Percentiles rank a stretch among this genome's conserved stretches.
Evolutionary conservation across 1,140 invertebrate species (phyloP).

Genomic region (Oreohelix idahoensis): DNA sequence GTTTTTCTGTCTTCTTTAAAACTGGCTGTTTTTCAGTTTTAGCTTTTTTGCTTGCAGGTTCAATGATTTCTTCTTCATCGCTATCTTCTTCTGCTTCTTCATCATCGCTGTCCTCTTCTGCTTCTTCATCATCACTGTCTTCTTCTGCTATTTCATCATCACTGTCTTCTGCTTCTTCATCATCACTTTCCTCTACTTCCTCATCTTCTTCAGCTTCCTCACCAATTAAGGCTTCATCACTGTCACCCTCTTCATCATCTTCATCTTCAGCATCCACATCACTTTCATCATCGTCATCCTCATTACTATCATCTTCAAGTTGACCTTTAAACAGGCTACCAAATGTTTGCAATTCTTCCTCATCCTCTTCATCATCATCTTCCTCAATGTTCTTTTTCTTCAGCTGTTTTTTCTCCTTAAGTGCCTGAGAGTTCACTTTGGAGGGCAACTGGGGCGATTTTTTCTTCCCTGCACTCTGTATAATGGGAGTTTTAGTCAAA

Average conservation of each 20-base stretch:
- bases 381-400: not conserved
- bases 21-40: conserved; percentile 1
- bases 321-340: not conserved
- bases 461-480: not conserved
- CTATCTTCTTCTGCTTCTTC: not conserved
- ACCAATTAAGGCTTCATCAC: too few relatives aligned
- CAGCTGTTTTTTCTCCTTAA: not conserved
- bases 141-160: not conserved
- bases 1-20: not conserved
- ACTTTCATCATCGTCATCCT: not conserved
- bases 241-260: not conserved
- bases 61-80: not conserved
- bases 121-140: not conserved
- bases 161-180: not conserved
- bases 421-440: not conserved
- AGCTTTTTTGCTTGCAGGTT: conserved; percentile 18
- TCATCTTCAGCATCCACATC: not conserved
- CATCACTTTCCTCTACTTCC: not conserved
- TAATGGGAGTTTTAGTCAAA: not conserved
- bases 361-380: not conserved
- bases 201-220: not conserved
- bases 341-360: not conserved
- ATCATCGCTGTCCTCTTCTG: not conserved
- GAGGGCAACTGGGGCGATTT: not conserved
- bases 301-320: not conserved